A percentile compares a stretch with the other conserved stretches of the same genome.
These are phyloP conservation scores for Trachops cirrhosus DNA, from an alignment of 2,797 vertebrate genomes.

Conservation along the genomic window DNA sequence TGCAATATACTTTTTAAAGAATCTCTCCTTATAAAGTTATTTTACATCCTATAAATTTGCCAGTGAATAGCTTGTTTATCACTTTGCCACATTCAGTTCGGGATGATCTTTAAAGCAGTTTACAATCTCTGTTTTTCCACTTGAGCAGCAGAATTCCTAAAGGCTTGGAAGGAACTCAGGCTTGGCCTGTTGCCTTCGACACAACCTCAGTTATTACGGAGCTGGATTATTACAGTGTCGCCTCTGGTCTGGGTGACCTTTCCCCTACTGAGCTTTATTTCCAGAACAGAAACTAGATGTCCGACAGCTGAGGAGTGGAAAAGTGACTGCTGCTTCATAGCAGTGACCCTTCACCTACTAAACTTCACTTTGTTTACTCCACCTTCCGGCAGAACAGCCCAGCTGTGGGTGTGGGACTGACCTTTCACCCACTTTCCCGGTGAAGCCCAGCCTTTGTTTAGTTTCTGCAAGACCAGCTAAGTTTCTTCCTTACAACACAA, in stretches of 20 bases:
- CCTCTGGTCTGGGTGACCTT: constrained; percentile 65
- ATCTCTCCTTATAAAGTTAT: neutral
- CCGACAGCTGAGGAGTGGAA: constrained; percentile 41
- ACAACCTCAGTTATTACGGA: neutral
- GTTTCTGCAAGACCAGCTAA: neutral
- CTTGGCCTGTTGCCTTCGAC: neutral
- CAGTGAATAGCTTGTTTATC: neutral
- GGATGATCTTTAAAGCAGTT: neutral
- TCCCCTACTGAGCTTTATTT: constrained; percentile 71
- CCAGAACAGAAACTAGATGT: constrained; percentile 39
- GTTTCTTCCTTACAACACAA: neutral
- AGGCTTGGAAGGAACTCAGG: neutral
- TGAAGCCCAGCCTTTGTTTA: neutral
- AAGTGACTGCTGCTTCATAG: constrained; percentile 26
- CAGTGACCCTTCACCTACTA: constrained; percentile 83
- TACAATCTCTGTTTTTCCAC: constrained; percentile 63
- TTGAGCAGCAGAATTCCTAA: constrained; percentile 39
- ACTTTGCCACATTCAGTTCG: neutral
- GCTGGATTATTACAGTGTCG: neutral
- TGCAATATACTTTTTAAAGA: neutral
- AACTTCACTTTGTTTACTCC: constrained; percentile 31
- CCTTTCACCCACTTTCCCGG: constrained; percentile 54
- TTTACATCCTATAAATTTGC: neutral
- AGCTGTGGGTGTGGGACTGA: neutral
- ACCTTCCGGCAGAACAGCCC: neutral